Percentiles rank a stretch among this genome's conserved stretches.
These are phyloP conservation scores for Hoplostethus mediterraneus DNA, from an alignment of 2,797 vertebrate genomes.

Conservation along the genomic window DNA sequence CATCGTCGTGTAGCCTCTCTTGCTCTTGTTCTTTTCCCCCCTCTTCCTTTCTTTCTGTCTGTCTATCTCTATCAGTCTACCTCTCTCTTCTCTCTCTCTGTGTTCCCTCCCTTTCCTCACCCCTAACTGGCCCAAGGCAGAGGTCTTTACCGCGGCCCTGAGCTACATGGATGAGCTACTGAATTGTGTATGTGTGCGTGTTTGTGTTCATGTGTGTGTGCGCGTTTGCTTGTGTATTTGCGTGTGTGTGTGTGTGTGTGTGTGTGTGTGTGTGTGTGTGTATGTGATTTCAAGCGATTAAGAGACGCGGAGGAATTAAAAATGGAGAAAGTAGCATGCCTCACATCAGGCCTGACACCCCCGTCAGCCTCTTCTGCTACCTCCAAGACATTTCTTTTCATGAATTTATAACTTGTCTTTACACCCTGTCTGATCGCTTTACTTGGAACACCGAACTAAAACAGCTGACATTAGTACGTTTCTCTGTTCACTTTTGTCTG, in stretches of 20 bases:
- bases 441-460: slow-evolving; percentile 55
- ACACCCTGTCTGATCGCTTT: slow-evolving; percentile 50
- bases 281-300: slow-evolving; percentile 1
- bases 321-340: slow-evolving; percentile 7
- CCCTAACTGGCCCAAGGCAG: not conserved
- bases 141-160: not conserved
- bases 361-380: slow-evolving; percentile 42
- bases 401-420: slow-evolving; percentile 60
- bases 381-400: slow-evolving; percentile 52
- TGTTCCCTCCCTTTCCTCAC: not conserved
- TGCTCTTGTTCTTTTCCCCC: too few relatives aligned
- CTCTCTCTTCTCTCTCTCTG: not conserved
- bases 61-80: not conserved
- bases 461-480: slow-evolving; percentile 52
- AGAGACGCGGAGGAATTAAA: slow-evolving; percentile 26
- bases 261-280: not conserved
- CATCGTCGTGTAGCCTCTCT: too few relatives aligned
- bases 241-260: not conserved
- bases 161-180: not conserved
- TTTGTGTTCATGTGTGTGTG: not conserved
- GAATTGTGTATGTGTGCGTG: not conserved
- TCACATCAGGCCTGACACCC: slow-evolving; percentile 49
- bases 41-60: not conserved
- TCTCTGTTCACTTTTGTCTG: slow-evolving; percentile 42
- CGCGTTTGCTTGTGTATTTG: not conserved